Conservation (phyloP, 2,888 invertebrate genomes). For the Pandemis corylana region DNA sequence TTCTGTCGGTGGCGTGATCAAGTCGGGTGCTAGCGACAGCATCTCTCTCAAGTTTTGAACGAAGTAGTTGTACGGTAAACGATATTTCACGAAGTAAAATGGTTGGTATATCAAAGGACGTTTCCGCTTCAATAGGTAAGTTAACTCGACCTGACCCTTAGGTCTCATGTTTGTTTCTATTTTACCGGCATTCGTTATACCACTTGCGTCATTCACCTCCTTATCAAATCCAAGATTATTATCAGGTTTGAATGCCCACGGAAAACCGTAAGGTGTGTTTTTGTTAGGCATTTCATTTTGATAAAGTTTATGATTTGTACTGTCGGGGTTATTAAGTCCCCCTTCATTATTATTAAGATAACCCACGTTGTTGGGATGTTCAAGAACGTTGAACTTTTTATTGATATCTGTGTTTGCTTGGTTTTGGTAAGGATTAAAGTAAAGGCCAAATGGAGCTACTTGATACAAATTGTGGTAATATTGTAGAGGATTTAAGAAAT, state of each 20-base stretch:
- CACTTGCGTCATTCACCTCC: conserved; percentile 44
- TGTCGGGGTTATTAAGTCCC: neutral
- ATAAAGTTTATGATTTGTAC: neutral
- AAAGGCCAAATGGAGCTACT: neutral
- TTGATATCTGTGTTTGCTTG: neutral
- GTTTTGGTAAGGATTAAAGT: neutral
- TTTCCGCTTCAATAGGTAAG: conserved; percentile 63
- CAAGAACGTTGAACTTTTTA: neutral
- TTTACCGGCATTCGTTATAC: conserved; percentile 57
- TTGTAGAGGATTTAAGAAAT: neutral
- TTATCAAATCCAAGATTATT: conserved; percentile 15
- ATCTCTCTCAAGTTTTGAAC: conserved; percentile 53
- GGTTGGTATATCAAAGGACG: conserved; percentile 60
- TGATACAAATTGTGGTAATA: neutral
- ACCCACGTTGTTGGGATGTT: neutral
- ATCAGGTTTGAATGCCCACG: neutral
- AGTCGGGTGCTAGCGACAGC: conserved; percentile 51
- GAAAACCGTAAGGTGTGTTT: neutral
- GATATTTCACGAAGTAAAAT: conserved; percentile 68
- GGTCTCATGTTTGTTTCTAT: conserved; percentile 51
- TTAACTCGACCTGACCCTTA: conserved; percentile 63
- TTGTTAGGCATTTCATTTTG: neutral
- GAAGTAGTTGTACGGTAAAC: conserved; percentile 61
- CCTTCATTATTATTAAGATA: neutral
- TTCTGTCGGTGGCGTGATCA: conserved; percentile 53